Conservation (phyloP, 1,140 invertebrate species). For the Probaryconus sp. region DNA sequence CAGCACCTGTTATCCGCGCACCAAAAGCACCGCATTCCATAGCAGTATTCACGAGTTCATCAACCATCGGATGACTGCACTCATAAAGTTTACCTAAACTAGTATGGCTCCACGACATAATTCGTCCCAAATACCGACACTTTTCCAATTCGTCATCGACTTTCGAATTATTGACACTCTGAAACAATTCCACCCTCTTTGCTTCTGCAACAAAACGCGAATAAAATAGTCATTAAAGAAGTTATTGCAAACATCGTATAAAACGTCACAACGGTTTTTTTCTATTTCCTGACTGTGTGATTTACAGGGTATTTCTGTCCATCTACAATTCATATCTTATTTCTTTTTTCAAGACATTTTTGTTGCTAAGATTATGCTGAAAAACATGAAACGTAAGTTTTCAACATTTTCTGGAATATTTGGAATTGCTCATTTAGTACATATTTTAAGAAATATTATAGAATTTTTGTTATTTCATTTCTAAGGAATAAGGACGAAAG, state of each 20-base stretch:
- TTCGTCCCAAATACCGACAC: constrained; percentile 83
- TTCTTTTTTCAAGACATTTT: no score
- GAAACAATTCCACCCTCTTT: constrained; percentile 76
- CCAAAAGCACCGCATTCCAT: constrained; percentile 85
- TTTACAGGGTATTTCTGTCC: no score
- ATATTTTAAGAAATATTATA: no score
- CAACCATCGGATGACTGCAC: constrained; percentile 94
- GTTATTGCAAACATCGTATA: background rate
- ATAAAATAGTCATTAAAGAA: constrained; percentile 19
- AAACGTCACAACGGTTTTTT: background rate
- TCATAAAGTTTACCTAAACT: constrained; percentile 93
- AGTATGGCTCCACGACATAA: constrained; percentile 94
- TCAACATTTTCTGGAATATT: no score
- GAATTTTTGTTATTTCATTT: no score
- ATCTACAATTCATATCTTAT: no score
- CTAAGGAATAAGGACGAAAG: no score
- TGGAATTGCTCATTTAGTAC: no score
- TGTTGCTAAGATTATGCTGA: no score
- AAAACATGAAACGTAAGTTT: no score
- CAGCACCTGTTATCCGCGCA: constrained; percentile 95
- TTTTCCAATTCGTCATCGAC: constrained; percentile 69
- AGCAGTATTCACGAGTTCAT: constrained; percentile 90
- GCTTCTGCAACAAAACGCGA: constrained; percentile 75
- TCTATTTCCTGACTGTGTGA: no score
- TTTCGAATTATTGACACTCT: constrained; percentile 72